Conservation (phyloP, 2,888 invertebrate species). For the Drosophila differens region DNA sequence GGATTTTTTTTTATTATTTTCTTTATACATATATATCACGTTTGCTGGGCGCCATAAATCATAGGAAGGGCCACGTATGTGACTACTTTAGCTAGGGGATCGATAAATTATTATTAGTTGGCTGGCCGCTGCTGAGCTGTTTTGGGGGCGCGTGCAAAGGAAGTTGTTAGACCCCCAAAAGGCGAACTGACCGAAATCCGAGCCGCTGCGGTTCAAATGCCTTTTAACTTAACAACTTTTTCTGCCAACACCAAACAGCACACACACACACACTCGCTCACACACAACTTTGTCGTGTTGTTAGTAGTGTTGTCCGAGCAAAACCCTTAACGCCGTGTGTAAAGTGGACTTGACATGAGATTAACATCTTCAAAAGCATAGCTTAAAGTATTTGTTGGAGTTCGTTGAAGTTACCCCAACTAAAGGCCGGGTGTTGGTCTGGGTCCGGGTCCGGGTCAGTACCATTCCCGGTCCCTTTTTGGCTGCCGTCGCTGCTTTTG, state of each 20-base stretch:
- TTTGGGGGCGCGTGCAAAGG: constrained; percentile 70
- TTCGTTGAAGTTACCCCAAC: constrained; percentile 65
- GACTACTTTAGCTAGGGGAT: constrained; percentile 77
- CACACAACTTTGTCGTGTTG: constrained; percentile 66
- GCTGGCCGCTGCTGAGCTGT: constrained; percentile 49
- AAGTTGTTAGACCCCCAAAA: constrained; percentile 77
- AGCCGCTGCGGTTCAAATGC: constrained; percentile 80
- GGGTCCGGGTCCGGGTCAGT: constrained; percentile 19
- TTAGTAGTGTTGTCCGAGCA: constrained; percentile 42
- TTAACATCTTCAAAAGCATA: constrained; percentile 82
- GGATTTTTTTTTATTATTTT: constrained; percentile 28
- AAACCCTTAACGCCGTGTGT: constrained; percentile 79
- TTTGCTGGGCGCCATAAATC: constrained; percentile 75
- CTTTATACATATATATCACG: constrained; percentile 32
- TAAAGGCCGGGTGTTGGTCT: constrained; percentile 23
- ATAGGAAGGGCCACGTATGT: constrained; percentile 74
- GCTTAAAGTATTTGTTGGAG: constrained; percentile 81
- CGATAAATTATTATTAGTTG: constrained; percentile 84
- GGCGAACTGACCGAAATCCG: constrained; percentile 73
- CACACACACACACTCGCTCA: constrained; percentile 1
- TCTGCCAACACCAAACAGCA: constrained; percentile 76
- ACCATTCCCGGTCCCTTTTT: constrained; percentile 33
- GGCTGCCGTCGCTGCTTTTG: constrained; percentile 63
- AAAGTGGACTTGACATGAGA: constrained; percentile 83
- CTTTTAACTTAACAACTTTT: constrained; percentile 83